Percentiles rank a stretch among this genome's conserved stretches.
phyloP scores from a whole-genome alignment of 2,113 vertebrate species.

The Chaetops frenatus region DNA sequence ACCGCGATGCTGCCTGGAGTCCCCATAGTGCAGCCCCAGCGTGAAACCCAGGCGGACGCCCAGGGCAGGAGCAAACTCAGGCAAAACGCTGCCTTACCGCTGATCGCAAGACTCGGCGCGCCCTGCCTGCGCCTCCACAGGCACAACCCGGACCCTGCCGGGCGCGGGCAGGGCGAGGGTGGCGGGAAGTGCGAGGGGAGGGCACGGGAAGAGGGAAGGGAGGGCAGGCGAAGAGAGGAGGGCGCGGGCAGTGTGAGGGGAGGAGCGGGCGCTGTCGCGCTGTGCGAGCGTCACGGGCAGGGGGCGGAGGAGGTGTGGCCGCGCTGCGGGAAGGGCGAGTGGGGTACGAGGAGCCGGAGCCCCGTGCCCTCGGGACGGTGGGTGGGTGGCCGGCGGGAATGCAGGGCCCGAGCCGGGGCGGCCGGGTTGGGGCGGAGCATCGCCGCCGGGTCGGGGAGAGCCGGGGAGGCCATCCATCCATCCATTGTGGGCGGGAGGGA shows the following conservation, averaged over 20 bases:
- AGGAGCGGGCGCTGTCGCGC: neutral
- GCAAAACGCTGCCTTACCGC: accelerated
- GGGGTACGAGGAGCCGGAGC: neutral
- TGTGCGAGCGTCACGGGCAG: accelerated
- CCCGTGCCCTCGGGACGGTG: neutral
- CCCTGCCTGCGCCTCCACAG: accelerated
- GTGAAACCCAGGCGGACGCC: too few species aligned
- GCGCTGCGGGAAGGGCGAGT: neutral
- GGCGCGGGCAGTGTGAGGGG: too few species aligned
- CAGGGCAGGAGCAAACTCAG: neutral
- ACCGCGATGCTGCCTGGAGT: too few species aligned
- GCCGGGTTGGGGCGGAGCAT: too few species aligned
- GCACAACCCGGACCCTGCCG: too few species aligned
- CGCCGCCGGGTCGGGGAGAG: too few species aligned
- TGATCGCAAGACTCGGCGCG: accelerated
- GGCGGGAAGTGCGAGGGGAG: too few species aligned
- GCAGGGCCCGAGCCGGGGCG: too few species aligned
- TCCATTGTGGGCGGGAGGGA: too few species aligned
- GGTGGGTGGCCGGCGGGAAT: neutral
- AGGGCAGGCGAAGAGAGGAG: neutral
- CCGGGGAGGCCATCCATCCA: too few species aligned
- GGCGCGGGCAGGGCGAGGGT: too few species aligned
- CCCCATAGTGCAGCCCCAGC: accelerated
- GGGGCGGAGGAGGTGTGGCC: neutral
- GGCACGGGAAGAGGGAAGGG: too few species aligned